Percentiles rank a stretch among this genome's conserved stretches.
Evolutionary conservation across 2,888 invertebrate genomes (phyloP).

Genomic region (Cerceris rybyensis): DNA sequence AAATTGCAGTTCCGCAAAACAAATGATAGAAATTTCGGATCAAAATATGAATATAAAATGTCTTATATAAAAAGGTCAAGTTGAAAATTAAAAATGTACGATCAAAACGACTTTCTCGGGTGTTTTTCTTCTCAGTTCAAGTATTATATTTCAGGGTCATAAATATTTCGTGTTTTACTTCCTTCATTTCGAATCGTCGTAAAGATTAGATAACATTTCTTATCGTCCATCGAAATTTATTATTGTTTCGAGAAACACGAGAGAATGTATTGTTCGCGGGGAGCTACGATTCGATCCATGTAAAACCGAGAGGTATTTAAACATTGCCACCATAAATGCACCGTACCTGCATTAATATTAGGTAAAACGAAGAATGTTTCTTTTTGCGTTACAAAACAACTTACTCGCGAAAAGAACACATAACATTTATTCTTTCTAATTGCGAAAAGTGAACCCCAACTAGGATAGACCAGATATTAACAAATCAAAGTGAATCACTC

Average conservation of each 20-base stretch:
- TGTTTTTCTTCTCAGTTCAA: not conserved
- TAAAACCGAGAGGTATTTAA: not conserved
- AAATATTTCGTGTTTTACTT: constrained; percentile 18
- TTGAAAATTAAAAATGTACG: not conserved
- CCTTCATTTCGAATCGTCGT: constrained; percentile 10
- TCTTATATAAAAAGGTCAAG: not conserved
- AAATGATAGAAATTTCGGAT: not conserved
- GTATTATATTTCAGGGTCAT: not conserved
- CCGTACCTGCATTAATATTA: too few relatives aligned
- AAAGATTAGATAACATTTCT: constrained; percentile 54
- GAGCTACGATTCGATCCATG: not conserved
- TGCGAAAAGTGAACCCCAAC: too few relatives aligned
- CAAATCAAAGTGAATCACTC: too few relatives aligned
- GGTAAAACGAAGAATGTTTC: too few relatives aligned
- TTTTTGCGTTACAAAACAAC: too few relatives aligned
- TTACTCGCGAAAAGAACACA: too few relatives aligned
- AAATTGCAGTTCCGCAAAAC: not conserved
- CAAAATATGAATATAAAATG: too few relatives aligned
- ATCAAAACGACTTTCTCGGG: not conserved
- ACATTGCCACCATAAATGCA: too few relatives aligned
- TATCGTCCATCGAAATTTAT: constrained; percentile 32
- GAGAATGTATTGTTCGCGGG: not conserved
- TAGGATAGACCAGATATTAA: too few relatives aligned
- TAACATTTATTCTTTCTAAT: too few relatives aligned
- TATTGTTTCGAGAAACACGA: not conserved